phyloP scores from a whole-genome alignment of 2,888 invertebrate species.

The Molorchus minor region DNA sequence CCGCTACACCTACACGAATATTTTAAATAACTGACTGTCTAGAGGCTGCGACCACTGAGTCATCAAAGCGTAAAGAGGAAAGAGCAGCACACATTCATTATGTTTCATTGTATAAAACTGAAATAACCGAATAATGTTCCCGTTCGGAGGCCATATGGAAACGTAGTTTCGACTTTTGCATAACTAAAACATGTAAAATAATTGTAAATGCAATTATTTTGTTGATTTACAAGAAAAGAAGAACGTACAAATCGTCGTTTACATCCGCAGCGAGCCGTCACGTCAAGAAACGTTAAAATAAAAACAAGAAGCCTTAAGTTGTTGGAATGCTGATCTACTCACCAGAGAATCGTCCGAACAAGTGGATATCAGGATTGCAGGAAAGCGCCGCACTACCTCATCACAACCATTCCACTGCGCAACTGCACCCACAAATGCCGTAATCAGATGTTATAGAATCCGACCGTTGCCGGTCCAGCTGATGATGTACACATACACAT shows the following conservation, averaged over 20 bases:
- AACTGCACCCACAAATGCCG: slow-evolving; percentile 43
- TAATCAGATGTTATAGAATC: slow-evolving; percentile 43
- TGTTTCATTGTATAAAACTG: no score
- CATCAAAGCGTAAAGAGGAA: no score
- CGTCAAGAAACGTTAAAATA: slow-evolving; percentile 48
- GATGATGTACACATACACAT: slow-evolving; percentile 9
- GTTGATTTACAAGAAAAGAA: neutral
- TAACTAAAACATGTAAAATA: no score
- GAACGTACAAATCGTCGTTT: slow-evolving; percentile 54
- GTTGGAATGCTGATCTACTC: slow-evolving; percentile 49
- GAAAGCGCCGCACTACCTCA: slow-evolving; percentile 27
- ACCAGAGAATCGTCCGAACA: slow-evolving; percentile 42
- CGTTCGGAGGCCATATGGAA: no score
- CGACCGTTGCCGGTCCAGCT: slow-evolving; percentile 18
- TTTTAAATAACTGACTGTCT: no score
- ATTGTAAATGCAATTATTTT: no score
- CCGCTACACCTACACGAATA: no score
- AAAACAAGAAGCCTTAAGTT: slow-evolving; percentile 47
- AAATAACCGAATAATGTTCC: no score
- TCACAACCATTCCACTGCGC: slow-evolving; percentile 59
- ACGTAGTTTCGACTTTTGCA: no score
- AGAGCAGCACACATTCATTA: no score
- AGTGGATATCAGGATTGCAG: slow-evolving; percentile 57
- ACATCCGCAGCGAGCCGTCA: slow-evolving; percentile 63
- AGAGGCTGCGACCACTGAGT: no score